Base-by-base conservation (phyloP, 2,797 vertebrate species). In the Coregonus ussuriensis region DNA sequence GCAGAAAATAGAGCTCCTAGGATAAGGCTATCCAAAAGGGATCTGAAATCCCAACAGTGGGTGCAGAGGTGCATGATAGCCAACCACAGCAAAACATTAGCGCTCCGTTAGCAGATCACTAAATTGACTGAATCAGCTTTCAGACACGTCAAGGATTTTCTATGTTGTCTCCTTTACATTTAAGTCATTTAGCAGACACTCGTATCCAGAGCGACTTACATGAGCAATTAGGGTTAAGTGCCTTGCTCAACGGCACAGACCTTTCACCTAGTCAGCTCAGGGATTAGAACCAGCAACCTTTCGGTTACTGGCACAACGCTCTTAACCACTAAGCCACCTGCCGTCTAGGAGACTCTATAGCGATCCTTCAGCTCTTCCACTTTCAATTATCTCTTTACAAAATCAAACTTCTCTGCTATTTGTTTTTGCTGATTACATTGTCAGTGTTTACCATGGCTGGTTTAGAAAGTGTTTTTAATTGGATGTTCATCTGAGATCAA, bases 401-500 rank as follows among this genome's bases (percentile, higher is more conserved):
- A 62, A 77, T 11, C 66, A 47, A 29, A 16, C 11, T 21, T 68
- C 68, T 62, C 56, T 33, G 31, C 56, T 18, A n/a, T 76, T 77
- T 69, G 31, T 16, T 47, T 59, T 29, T 56, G 35, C 41, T 65
- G n/a, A 84, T 71, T 77, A 9, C 29, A 59, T 1, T n/a, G 41
- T 68, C 59, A 54, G 72, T 72, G 74, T 53, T 71, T 65, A 76
- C 78, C 62, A 6, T 33, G 51, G 16, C 35, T 1, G 54, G 16
- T 47, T 16, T 2, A 63, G n/a, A 66, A 52, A 68, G 63, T 77
- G 18, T 14, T 29, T 76, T 59, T 74, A 52, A 74, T 52, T 52
- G 0, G 63, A 53, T 62, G 4, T 77, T 82, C 59, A 56, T 82
- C 83, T 83, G 18, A 80, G 74, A 84, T 80, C 21, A 78, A 82